Evolutionary conservation across 2,797 vertebrate genomes (phyloP), one percentile per base, ranked within the genome.

Genomic region (Bufotes viridis): DNA sequence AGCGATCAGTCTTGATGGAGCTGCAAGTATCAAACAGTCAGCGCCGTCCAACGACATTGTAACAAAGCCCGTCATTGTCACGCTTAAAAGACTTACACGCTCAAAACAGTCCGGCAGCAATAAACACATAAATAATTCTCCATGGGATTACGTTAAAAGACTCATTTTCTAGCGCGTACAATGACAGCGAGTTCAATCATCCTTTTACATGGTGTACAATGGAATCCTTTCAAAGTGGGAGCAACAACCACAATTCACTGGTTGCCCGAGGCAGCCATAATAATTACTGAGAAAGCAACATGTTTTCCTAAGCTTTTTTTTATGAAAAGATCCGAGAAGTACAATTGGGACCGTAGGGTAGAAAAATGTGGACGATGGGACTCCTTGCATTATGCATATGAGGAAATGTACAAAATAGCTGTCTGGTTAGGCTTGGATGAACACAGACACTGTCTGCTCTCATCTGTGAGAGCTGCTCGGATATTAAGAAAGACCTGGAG

Each of bases 111-210:
- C n/a, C 57, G 9, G 22, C 81, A 69, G 63, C 49, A 17, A 65
- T 17, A 65, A 26, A 82, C 42, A 22, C 70, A 75, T 84, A 76
- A 75, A 84, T 61, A 22, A 84, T 61, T 61, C 57, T 15, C 17
- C 29, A 18, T 17, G 70, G 70, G 24, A 63, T 84, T 61, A 84
- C 17, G 18, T 4, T 42, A 34, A 58, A 58, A 49, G 24, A 14
- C 70, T 75, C 70, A 42, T 63, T 51, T 65, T 63, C 34, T 53
- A 60, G 70, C 83, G 24, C 24, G 0, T 70, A 67, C 26, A 79
- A 51, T 80, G 75, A 78, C 75, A 69, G 24, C 49, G 3, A 57
- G 51, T 57, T 86, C 51, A 67, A 79, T 86, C 60, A 78, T 55
- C 49, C 42, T 26, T 42, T 51, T 20, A 65, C 82, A 63, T 18